These are phyloP conservation scores for Phocides pigmalion DNA, from an alignment of 1,140 invertebrate species.

Conservation along the genomic window DNA sequence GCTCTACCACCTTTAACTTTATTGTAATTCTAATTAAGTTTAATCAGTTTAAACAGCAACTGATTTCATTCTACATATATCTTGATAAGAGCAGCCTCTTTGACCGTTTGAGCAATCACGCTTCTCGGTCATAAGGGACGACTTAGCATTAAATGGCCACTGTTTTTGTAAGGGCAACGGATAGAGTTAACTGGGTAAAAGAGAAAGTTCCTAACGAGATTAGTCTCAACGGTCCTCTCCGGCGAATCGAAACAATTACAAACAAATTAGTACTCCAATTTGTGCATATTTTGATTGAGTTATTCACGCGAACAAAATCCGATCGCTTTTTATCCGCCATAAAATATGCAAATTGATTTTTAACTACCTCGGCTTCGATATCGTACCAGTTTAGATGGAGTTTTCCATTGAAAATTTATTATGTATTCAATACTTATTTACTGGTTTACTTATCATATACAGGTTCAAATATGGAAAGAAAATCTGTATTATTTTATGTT, in stretches of 20 bases:
- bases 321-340: background rate
- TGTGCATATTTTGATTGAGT: constrained; percentile 30
- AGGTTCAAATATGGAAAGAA: background rate
- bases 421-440: constrained; percentile 20
- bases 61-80: background rate
- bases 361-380: constrained; percentile 12
- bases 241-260: constrained; percentile 32
- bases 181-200: constrained; percentile 25
- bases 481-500: too few relatives aligned
- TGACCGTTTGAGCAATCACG: background rate
- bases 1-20: too few relatives aligned
- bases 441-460: background rate
- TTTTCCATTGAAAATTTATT: constrained; percentile 22
- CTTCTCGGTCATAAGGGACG: constrained; percentile 8
- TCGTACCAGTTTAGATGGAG: constrained; percentile 9
- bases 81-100: background rate
- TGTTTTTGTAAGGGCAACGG: constrained; percentile 24
- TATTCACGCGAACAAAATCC: constrained; percentile 12
- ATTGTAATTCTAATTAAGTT: background rate
- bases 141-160: constrained; percentile 13
- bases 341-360: constrained; percentile 28
- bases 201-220: constrained; percentile 36
- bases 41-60: background rate
- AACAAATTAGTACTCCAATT: constrained; percentile 31
- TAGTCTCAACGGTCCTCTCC: constrained; percentile 32